Evolutionary conservation across 1,140 invertebrate genomes (phyloP).

Genomic region (Orchesella cincta): DNA sequence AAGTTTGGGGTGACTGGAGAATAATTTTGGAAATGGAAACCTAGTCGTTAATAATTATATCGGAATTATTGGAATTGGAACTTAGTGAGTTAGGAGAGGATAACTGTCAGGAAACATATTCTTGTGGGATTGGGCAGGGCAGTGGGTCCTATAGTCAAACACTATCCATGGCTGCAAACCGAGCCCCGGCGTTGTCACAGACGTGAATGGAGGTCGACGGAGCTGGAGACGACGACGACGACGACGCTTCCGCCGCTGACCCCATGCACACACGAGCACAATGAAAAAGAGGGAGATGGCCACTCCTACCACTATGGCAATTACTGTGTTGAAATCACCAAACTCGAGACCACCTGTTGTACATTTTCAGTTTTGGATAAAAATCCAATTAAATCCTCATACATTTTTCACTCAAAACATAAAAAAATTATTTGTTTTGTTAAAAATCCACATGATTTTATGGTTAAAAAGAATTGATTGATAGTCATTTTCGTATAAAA

Average conservation of each 20-base stretch:
- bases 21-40: no score
- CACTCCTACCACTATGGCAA: slow-evolving; percentile 37
- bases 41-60: no score
- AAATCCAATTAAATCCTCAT: background rate
- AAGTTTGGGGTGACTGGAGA: no score
- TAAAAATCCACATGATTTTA: background rate
- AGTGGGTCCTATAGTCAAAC: slow-evolving; percentile 36
- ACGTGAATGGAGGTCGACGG: slow-evolving; percentile 46
- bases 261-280: slow-evolving; percentile 42
- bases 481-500: no score
- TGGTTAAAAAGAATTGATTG: background rate
- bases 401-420: background rate
- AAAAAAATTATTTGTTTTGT: background rate
- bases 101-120: slow-evolving; percentile 25
- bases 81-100: slow-evolving; percentile 17
- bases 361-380: no score
- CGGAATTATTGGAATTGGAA: background rate
- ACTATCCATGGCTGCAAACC: slow-evolving; percentile 50
- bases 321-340: slow-evolving; percentile 40
- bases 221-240: slow-evolving; percentile 23
- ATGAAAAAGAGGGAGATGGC: slow-evolving; percentile 33
- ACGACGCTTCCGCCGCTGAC: slow-evolving; percentile 40
- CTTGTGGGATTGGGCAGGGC: background rate
- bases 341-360: slow-evolving; percentile 34
- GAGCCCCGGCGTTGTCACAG: slow-evolving; percentile 46